Conservation (phyloP, 2,797 vertebrate species). For the Ptychobarbus kaznakovi region DNA sequence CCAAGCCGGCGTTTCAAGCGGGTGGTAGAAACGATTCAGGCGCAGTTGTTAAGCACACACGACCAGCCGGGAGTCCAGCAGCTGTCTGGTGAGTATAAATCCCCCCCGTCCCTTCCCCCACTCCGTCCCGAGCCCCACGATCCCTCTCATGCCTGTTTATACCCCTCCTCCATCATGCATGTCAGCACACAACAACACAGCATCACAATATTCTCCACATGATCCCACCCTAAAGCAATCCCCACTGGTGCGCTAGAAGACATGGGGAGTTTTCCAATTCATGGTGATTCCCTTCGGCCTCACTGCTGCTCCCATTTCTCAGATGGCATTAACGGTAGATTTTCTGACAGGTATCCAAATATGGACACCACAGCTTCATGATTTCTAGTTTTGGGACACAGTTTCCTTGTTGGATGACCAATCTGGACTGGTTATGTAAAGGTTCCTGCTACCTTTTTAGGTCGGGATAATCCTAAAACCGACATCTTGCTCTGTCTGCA, state of each 20-base stretch:
- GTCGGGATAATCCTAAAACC: not conserved
- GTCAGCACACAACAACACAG: slow-evolving; percentile 70
- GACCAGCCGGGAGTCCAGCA: slow-evolving; percentile 96
- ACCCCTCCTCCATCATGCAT: slow-evolving; percentile 67
- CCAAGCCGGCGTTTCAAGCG: slow-evolving; percentile 98
- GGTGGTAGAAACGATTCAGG: slow-evolving; percentile 99
- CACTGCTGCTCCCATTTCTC: slow-evolving; percentile 28
- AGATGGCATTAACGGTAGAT: not conserved
- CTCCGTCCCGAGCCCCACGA: slow-evolving; percentile 50
- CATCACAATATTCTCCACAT: slow-evolving; percentile 60
- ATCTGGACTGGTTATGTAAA: slow-evolving; percentile 1
- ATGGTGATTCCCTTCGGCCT: slow-evolving; percentile 57
- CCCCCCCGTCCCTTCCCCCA: slow-evolving; percentile 56
- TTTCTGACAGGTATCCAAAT: not conserved
- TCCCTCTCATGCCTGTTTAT: slow-evolving; percentile 52
- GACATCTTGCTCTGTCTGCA: not conserved
- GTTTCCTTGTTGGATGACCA: not conserved
- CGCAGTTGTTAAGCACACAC: slow-evolving; percentile 97
- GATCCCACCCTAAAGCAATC: slow-evolving; percentile 3
- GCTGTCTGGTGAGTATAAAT: slow-evolving; percentile 90
- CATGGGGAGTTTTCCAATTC: slow-evolving; percentile 48
- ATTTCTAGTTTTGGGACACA: not conserved
- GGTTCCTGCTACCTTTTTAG: not conserved
- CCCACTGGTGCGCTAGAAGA: slow-evolving; percentile 30
- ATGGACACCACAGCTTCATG: not conserved